Evolutionary conservation across 2,113 vertebrate genomes (phyloP).

Genomic region (Hepsetus odoe): DNA sequence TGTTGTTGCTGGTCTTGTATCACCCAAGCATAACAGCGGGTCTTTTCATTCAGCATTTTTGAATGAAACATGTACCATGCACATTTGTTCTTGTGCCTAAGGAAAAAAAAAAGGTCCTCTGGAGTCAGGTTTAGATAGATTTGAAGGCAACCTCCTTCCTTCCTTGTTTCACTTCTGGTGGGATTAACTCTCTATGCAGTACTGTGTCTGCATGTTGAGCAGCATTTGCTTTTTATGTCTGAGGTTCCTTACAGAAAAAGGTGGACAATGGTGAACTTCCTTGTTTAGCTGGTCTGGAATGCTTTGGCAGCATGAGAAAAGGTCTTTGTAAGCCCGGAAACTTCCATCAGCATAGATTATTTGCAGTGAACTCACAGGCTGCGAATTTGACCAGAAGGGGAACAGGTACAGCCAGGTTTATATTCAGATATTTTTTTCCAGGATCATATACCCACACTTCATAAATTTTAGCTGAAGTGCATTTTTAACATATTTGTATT

Average conservation of each 20-base stretch:
- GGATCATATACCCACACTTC: background rate
- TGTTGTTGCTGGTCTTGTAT: constrained; percentile 7
- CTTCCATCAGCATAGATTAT: constrained; percentile 40
- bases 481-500: background rate
- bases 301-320: constrained; percentile 52
- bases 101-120: background rate
- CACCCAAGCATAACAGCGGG: constrained; percentile 9
- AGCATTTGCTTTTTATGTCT: constrained; percentile 66
- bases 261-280: constrained; percentile 74
- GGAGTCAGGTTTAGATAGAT: background rate
- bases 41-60: background rate
- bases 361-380: background rate
- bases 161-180: background rate
- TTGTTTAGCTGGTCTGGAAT: constrained; percentile 67
- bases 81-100: background rate
- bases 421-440: background rate
- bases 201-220: constrained; percentile 57
- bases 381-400: constrained; percentile 24
- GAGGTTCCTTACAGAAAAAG: constrained; percentile 64
- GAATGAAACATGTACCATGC: background rate
- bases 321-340: constrained; percentile 61
- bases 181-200: background rate
- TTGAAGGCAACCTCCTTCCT: background rate
- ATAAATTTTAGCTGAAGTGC: background rate
- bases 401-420: background rate